A percentile compares a stretch with the other conserved stretches of the same genome.
These are phyloP conservation scores for Hydropsyche betteni DNA, from an alignment of 2,888 invertebrate genomes.

Conservation along the genomic window DNA sequence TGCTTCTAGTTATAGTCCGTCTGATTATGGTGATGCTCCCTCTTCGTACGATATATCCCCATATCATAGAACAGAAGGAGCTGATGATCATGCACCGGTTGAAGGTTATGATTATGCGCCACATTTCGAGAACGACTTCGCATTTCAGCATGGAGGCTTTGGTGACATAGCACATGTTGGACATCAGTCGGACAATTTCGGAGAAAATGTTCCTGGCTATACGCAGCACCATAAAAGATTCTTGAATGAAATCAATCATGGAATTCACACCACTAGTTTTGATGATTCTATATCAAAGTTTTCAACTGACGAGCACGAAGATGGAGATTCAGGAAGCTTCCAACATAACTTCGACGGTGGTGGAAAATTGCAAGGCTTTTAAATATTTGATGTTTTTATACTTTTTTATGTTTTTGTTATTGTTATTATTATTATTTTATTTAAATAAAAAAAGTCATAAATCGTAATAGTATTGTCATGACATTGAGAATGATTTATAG, in stretches of 20 bases:
- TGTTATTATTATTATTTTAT: no score
- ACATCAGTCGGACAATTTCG: constrained; percentile 47
- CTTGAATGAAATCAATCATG: constrained; percentile 49
- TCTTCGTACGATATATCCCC: constrained; percentile 54
- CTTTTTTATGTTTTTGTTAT: no score
- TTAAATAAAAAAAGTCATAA: no score
- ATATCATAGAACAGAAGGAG: constrained; percentile 53
- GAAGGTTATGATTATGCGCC: constrained; percentile 53
- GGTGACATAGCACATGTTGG: constrained; percentile 52
- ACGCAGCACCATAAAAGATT: constrained; percentile 50
- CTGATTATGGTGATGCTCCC: constrained; percentile 31
- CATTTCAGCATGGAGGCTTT: constrained; percentile 50
- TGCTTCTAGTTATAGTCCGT: neutral
- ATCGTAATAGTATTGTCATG: no score
- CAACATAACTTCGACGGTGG: constrained; percentile 37
- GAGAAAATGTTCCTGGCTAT: constrained; percentile 46
- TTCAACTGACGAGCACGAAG: constrained; percentile 10
- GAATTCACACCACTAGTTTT: constrained; percentile 28
- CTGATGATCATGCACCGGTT: neutral
- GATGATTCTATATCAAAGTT: constrained; percentile 33
- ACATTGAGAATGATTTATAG: no score
- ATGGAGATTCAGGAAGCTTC: constrained; percentile 36
- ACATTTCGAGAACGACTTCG: constrained; percentile 54
- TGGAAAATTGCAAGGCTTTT: no score
- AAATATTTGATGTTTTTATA: no score